Evolutionary conservation across 2,888 invertebrate species (phyloP).

Genomic region (Noctua pronuba): DNA sequence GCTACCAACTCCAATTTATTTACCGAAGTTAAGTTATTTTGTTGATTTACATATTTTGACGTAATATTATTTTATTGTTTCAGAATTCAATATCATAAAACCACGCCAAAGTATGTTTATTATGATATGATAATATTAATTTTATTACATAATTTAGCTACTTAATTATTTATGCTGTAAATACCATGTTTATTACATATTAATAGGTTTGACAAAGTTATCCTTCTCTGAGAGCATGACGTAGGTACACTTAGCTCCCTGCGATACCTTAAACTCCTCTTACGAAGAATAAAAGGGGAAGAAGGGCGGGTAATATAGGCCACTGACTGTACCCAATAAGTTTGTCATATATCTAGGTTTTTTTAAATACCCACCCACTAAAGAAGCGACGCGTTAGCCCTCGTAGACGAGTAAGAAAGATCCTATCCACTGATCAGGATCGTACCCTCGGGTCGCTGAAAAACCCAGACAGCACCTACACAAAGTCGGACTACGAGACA

Average conservation of each 20-base stretch:
- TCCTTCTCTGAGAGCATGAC: too few species aligned
- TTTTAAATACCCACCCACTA: too few species aligned
- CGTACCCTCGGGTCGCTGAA: too few species aligned
- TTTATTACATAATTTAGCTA: background rate
- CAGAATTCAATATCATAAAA: slow-evolving; percentile 58
- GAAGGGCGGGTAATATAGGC: background rate
- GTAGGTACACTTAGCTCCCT: background rate
- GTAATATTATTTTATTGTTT: slow-evolving; percentile 39
- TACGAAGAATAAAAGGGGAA: too few species aligned
- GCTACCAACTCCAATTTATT: slow-evolving; percentile 10
- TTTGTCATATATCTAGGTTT: background rate
- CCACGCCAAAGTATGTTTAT: slow-evolving; percentile 56
- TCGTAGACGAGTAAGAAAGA: too few species aligned
- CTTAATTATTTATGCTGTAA: background rate
- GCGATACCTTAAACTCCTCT: too few species aligned
- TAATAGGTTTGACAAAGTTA: too few species aligned
- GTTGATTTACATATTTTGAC: slow-evolving; percentile 29
- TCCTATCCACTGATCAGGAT: too few species aligned
- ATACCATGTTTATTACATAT: background rate
- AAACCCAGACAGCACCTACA: too few species aligned
- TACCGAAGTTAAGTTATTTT: slow-evolving; percentile 8
- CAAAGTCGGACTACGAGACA: too few species aligned
- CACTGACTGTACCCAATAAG: background rate
- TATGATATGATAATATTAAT: background rate
- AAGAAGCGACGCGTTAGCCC: too few species aligned